Percentiles rank a stretch among this genome's conserved stretches.
Conservation (phyloP, 2,888 invertebrate genomes). For the Abrostola tripartita region DNA sequence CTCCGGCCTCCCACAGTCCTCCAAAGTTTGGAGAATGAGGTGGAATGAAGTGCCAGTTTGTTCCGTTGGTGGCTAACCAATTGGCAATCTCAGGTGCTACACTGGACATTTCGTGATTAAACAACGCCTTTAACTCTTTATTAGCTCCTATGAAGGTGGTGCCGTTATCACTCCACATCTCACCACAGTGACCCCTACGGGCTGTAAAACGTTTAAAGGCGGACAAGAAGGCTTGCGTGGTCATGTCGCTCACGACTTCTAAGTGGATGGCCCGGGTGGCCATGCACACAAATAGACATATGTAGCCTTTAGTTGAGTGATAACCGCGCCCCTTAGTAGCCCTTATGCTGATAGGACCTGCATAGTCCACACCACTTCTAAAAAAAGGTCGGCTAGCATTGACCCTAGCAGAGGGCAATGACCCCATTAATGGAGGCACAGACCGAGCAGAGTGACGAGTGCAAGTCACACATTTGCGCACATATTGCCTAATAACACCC, state of each 20-base stretch:
- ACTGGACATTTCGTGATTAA: no score
- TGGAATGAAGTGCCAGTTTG: not conserved
- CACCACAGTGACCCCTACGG: not conserved
- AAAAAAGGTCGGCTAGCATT: not conserved
- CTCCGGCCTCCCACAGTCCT: not conserved
- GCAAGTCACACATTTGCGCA: not conserved
- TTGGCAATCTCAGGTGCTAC: no score
- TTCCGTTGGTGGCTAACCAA: not conserved
- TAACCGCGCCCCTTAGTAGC: no score
- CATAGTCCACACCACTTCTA: not conserved
- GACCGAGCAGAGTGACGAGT: rapidly evolving
- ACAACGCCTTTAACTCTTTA: no score
- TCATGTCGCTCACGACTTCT: not conserved
- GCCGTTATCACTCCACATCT: not conserved
- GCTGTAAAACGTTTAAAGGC: not conserved
- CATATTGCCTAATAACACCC: not conserved
- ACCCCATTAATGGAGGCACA: not conserved
- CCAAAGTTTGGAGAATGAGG: not conserved
- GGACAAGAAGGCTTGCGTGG: not conserved
- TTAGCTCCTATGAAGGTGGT: not conserved
- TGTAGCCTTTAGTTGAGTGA: not conserved
- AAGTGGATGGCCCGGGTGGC: not conserved
- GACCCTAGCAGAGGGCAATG: not conserved
- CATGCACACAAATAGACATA: not conserved
- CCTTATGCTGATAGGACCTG: not conserved